Evolutionary conservation across 1,140 invertebrate genomes (phyloP).

Genomic region (Periplaneta americana): DNA sequence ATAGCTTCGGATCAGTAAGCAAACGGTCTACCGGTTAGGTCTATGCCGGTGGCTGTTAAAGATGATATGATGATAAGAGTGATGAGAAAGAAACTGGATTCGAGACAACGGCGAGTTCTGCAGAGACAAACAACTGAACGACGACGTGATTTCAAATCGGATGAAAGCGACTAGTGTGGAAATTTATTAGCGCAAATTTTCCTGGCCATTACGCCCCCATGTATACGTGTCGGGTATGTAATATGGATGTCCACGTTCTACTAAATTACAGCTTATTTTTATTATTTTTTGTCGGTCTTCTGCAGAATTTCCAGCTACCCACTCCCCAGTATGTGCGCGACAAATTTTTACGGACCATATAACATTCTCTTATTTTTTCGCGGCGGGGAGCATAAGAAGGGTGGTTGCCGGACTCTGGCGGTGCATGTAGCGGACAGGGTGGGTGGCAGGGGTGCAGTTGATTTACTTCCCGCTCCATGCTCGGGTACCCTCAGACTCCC

Average conservation of each 20-base stretch:
- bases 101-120: too few relatives aligned
- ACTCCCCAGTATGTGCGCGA: not conserved
- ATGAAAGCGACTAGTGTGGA: not conserved
- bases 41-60: too few relatives aligned
- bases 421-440: not conserved
- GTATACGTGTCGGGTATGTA: not conserved
- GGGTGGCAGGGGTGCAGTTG: not conserved
- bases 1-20: too few relatives aligned
- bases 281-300: not conserved
- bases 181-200: not conserved
- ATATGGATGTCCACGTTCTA: not conserved
- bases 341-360: not conserved
- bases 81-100: too few relatives aligned
- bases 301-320: not conserved
- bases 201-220: not conserved
- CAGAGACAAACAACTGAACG: too few relatives aligned
- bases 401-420: not conserved
- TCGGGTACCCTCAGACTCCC: not conserved
- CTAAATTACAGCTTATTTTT: not conserved
- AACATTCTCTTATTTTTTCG: not conserved
- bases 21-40: too few relatives aligned
- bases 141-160: too few relatives aligned
- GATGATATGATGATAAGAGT: too few relatives aligned
- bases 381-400: not conserved
- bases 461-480: not conserved